Base-by-base conservation (phyloP, 2,113 vertebrate species). In the Butastur rufipennis region DNA sequence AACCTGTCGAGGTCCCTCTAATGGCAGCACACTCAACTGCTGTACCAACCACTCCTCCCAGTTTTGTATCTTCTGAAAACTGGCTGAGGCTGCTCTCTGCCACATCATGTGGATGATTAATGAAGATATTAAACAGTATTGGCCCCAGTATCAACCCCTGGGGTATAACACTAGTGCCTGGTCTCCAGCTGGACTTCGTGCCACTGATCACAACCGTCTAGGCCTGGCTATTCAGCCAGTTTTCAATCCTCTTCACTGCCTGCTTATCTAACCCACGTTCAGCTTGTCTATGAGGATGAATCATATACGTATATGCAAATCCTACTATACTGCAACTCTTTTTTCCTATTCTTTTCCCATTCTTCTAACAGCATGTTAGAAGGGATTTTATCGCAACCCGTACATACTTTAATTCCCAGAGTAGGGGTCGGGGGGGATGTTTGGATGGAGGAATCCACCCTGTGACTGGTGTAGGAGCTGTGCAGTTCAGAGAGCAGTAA, bases 361-460 rank as follows among this genome's bases (percentile, higher is more conserved):
- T 83, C 34, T 72, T 86, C 47, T 81, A 75, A 67, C 34, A 52
- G 13, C 31, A 40, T 7, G 6, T 63, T 72, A 53, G 50, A 86
- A 63, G 11, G 29, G 31, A 56, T 40, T 21, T 21, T 78, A 34
- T 14, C 13, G 6, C 14, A 81, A 53, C 31, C 29, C 25, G 8
- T 43, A 36, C 13, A 43, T 45, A 23, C 11, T 75, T 92, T n/a
- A 79, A 75, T 53, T 93, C 48, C 12, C 45, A 55, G 36, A 61
- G 31, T 8, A 3, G 14, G 11, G 10, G 0, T 0, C 13, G 8
- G 13, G 50, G 48, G 4, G 25, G 1, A 4, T 26, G 14, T 38
- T 14, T 82, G 43, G 48, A 32, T 58, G 27, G 18, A 82, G 29
- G 43, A 74, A n/a, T 40, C 47, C 25, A 42, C n/a, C 17, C 42